Conservation (phyloP, 2,113 vertebrate genomes). For the Leiothrix lutea region DNA sequence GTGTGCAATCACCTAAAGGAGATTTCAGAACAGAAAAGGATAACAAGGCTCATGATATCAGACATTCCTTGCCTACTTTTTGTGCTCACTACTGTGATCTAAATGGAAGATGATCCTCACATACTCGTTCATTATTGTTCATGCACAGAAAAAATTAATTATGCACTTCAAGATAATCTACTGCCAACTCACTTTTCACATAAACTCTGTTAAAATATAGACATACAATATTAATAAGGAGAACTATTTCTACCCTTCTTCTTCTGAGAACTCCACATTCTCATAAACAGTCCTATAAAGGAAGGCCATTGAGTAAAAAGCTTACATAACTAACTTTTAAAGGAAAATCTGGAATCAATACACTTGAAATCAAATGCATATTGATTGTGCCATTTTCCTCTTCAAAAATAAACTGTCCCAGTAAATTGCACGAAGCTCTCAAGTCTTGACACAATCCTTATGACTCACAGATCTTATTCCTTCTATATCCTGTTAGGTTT, state of each 20-base stretch:
- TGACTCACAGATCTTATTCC: neutral
- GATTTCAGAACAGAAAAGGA: neutral
- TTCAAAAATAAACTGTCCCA: slow-evolving; percentile 4
- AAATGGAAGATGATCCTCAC: neutral
- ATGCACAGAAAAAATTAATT: neutral
- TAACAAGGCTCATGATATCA: neutral
- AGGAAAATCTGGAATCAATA: slow-evolving; percentile 36
- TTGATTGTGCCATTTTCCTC: slow-evolving; percentile 18
- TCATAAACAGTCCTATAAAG: neutral
- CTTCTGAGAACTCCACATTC: neutral
- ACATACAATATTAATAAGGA: neutral
- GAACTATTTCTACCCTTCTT: neutral
- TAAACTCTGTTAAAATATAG: neutral
- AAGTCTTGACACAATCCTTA: neutral
- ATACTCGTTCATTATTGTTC: neutral
- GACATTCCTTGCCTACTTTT: neutral
- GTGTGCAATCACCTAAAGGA: neutral
- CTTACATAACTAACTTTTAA: neutral
- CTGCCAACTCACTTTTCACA: neutral
- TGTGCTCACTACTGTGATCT: neutral
- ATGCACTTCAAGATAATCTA: neutral
- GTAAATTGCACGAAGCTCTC: neutral
- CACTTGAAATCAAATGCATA: slow-evolving; percentile 16
- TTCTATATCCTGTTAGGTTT: neutral
- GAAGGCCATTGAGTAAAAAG: neutral